phyloP scores from a whole-genome alignment of 2,888 invertebrate genomes.

The Melanostoma mellinum region DNA sequence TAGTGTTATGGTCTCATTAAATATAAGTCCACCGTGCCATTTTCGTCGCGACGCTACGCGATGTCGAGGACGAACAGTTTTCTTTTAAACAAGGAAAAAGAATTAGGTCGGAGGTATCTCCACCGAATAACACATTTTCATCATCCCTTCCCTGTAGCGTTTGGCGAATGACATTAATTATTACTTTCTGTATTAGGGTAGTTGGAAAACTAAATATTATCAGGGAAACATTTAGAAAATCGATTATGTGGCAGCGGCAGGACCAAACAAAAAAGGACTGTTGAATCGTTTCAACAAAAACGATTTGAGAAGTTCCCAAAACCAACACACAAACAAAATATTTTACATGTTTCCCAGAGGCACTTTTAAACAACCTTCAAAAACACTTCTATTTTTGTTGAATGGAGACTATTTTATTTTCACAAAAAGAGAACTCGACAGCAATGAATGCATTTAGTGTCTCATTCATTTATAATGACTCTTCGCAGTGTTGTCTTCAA shows the following conservation, averaged over 20 bases:
- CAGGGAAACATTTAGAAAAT: too few species aligned
- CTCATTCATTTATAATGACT: slow-evolving; percentile 59
- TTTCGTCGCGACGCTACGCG: slow-evolving; percentile 6
- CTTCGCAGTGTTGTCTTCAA: slow-evolving; percentile 26
- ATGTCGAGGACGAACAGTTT: neutral
- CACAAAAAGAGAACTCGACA: slow-evolving; percentile 19
- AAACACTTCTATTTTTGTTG: neutral
- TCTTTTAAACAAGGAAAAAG: neutral
- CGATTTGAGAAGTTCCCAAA: neutral
- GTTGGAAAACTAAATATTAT: too few species aligned
- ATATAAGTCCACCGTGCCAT: slow-evolving; percentile 13
- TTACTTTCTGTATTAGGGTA: slow-evolving; percentile 1
- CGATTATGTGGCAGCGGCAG: neutral
- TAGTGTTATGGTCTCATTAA: slow-evolving; percentile 41
- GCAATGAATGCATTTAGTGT: slow-evolving; percentile 50
- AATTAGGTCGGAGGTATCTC: slow-evolving; percentile 19
- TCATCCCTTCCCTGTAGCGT: too few species aligned
- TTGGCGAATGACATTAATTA: slow-evolving; percentile 30
- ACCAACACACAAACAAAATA: neutral
- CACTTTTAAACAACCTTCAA: neutral
- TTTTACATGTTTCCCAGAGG: slow-evolving; percentile 6
- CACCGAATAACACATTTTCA: too few species aligned
- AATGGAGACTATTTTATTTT: neutral
- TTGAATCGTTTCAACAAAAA: neutral
- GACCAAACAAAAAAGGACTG: neutral